Evolutionary conservation across 2,113 vertebrate genomes (phyloP), one percentile per base, ranked within the genome.

Genomic region (Bubo scandiacus): DNA sequence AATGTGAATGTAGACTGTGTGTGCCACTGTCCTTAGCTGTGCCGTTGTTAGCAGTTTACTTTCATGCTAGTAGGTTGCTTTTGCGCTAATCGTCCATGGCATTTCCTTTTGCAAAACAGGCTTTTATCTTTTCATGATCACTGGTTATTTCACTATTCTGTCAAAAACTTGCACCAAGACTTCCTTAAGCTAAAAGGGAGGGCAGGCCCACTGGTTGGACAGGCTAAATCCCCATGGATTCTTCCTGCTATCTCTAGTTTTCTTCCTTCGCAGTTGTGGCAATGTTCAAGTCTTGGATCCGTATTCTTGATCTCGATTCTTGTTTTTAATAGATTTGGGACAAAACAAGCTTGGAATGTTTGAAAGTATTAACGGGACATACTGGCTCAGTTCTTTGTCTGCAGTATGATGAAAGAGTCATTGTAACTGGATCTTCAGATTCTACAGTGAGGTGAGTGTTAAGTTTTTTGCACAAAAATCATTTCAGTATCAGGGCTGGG

Each of bases 351-450:
- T 97, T 99, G 98, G 99, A 99, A 97, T 99, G 99, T 98, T 98
- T 99, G 98, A 99, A 99, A 97, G 98, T 99, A 94, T 97, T 99
- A 98, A 99, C 99, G 2, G 99, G 99, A 90, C 99, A 99, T 98
- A 99, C 99, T 42, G 99, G 99, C 94, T 99, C 99, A 10, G 99
- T 99, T 96, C 98, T 99, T 90, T 99, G 99, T 98, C 98, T 99
- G 91, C 99, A 99, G 96, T 99, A 99, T 73, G 99, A 99, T 54
- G 99, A 99, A 86, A 98, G 99, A 95, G 99, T 99, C 96, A 99
- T 99, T 90, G 99, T 99, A 96, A 99, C 99, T 29, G 99, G 99
- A 91, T 99, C 99, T 68, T 99, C 99, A 43, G 99, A 99, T 96
- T 99, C 99, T n/a, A 99, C 99, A 79, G 99, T 99, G 92, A 99